Percentiles rank a stretch among this genome's conserved stretches.
These are phyloP conservation scores for Kryptolebias marmoratus DNA, from an alignment of 2,113 vertebrate species.

Conservation along the genomic window DNA sequence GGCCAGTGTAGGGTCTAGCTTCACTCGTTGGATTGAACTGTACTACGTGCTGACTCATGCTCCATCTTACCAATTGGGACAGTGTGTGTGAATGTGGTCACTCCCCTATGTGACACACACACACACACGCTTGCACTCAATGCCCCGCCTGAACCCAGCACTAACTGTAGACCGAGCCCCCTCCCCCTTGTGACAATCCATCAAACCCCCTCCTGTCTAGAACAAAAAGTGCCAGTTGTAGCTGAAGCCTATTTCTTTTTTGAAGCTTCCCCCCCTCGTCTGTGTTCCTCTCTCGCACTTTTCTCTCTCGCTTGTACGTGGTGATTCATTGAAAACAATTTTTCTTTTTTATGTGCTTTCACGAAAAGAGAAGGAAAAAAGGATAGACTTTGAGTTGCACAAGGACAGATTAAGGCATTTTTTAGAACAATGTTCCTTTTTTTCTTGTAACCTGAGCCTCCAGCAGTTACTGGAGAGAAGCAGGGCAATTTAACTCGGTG, in stretches of 20 bases:
- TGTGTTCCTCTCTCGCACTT: constrained; percentile 19
- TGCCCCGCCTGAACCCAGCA: constrained; percentile 80
- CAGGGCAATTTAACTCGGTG: constrained; percentile 70
- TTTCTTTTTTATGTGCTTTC: constrained; percentile 43
- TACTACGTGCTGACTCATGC: constrained; percentile 84
- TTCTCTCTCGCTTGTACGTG: not conserved
- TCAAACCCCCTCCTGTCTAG: constrained; percentile 72
- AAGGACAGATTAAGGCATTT: constrained; percentile 81
- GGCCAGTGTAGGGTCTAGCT: constrained; percentile 75
- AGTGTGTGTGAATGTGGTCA: constrained; percentile 75
- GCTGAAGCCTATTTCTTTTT: constrained; percentile 62
- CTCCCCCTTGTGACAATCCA: constrained; percentile 70
- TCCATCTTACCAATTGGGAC: constrained; percentile 77
- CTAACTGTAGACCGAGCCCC: constrained; percentile 69
- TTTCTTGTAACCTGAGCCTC: constrained; percentile 80
- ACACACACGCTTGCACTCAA: constrained; percentile 69
- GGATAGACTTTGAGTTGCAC: constrained; percentile 68
- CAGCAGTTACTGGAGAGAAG: constrained; percentile 76
- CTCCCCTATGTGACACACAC: constrained; percentile 75
- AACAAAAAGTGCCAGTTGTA: constrained; percentile 79
- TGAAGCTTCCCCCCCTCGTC: constrained; percentile 23
- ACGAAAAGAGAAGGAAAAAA: constrained; percentile 39
- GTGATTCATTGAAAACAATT: constrained; percentile 60
- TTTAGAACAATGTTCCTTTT: constrained; percentile 82
- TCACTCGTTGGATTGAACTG: constrained; percentile 68